Percentiles rank a stretch among this genome's conserved stretches.
Evolutionary conservation across 2,888 invertebrate species (phyloP).

Genomic region (Lasioglossum vierecki): DNA sequence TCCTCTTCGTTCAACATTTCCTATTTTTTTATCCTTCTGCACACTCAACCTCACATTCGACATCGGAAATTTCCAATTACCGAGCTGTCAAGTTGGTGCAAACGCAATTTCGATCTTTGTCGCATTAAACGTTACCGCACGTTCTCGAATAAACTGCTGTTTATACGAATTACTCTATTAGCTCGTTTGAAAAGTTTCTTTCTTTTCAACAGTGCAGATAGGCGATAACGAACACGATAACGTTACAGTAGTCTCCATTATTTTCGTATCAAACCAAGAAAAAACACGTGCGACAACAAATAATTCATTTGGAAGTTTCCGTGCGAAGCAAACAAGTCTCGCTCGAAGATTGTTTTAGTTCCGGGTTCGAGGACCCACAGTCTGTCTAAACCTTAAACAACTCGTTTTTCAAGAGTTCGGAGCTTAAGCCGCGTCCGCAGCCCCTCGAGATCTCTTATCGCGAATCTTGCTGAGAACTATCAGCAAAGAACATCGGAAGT

Average conservation of each 20-base stretch:
- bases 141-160: neutral
- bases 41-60: neutral
- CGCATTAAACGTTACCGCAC: neutral
- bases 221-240: neutral
- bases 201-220: neutral
- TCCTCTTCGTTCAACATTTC: neutral
- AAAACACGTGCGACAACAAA: neutral
- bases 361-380: neutral
- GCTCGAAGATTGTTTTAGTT: neutral
- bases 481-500: slow-evolving; percentile 7
- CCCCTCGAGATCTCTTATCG: neutral
- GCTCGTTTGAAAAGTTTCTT: neutral
- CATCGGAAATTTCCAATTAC: neutral
- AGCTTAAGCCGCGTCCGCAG: neutral
- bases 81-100: neutral
- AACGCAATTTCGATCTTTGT: neutral
- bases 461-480: neutral
- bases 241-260: neutral
- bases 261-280: neutral
- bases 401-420: neutral
- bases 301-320: neutral
- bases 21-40: neutral
- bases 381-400: neutral
- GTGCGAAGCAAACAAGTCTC: neutral
- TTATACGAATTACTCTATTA: neutral